phyloP scores from a whole-genome alignment of 2,113 vertebrate genomes.

The Solea solea region DNA sequence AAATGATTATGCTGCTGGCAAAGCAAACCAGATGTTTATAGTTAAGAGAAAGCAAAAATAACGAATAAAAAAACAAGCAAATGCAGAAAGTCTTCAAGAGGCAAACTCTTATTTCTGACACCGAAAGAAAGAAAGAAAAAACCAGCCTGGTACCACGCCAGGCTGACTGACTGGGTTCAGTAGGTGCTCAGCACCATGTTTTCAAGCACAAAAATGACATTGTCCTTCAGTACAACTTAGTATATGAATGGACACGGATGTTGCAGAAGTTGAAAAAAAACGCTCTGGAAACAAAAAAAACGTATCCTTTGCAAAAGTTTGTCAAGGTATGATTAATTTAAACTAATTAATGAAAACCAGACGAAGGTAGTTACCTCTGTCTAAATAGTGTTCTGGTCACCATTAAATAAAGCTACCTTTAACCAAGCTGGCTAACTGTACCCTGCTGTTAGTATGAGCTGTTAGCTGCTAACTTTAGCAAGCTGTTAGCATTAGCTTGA shows the following conservation, averaged over 20 bases:
- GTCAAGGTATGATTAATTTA: slow-evolving; percentile 33
- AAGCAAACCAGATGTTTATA: slow-evolving; percentile 44
- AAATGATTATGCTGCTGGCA: slow-evolving; percentile 27
- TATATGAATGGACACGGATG: slow-evolving; percentile 17
- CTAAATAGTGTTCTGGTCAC: no score
- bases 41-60: slow-evolving; percentile 19
- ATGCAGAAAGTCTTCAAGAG: slow-evolving; percentile 41
- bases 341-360: slow-evolving; percentile 24
- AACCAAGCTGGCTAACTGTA: no score
- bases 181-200: slow-evolving; percentile 77
- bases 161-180: slow-evolving; percentile 47
- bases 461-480: no score
- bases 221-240: slow-evolving; percentile 41
- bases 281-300: no score
- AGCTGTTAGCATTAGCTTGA: no score
- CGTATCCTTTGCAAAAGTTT: slow-evolving; percentile 1
- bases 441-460: no score
- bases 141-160: slow-evolving; percentile 14
- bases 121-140: slow-evolving; percentile 39
- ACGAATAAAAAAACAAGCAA: slow-evolving; percentile 29
- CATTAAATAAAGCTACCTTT: no score
- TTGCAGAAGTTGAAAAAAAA: slow-evolving; percentile 1
- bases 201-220: slow-evolving; percentile 45
- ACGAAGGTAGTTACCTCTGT: no score
- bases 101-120: slow-evolving; percentile 52